Percentiles rank a stretch among this genome's conserved stretches.
These are phyloP conservation scores for Acromyrmex charruanus DNA, from an alignment of 1,140 invertebrate genomes.

Conservation along the genomic window DNA sequence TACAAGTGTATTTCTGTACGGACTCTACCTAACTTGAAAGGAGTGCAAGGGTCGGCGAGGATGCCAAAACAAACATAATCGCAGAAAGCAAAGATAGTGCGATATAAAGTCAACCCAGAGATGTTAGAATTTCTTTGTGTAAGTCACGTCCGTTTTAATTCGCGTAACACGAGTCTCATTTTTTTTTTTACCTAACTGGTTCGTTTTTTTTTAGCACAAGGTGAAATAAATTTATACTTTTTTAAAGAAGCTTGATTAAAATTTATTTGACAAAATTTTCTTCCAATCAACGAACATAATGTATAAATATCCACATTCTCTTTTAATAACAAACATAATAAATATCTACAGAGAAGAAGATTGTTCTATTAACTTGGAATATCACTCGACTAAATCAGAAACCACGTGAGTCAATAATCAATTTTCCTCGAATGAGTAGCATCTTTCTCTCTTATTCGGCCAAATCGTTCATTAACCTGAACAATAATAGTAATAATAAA, in stretches of 20 bases:
- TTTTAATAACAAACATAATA: background rate
- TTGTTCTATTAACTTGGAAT: background rate
- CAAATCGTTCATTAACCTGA: background rate
- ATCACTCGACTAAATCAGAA: background rate
- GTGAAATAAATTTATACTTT: background rate
- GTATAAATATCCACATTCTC: background rate
- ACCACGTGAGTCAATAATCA: background rate
- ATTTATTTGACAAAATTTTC: background rate
- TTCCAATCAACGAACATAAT: background rate
- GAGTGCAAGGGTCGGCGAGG: slow-evolving; percentile 30
- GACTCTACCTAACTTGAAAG: slow-evolving; percentile 48
- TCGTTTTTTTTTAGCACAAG: slow-evolving; percentile 9
- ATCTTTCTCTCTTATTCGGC: background rate
- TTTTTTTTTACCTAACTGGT: background rate
- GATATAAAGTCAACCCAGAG: background rate
- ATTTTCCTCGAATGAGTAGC: background rate
- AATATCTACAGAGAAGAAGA: background rate
- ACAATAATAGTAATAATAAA: background rate
- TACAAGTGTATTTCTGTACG: slow-evolving; percentile 54
- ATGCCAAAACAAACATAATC: slow-evolving; percentile 34
- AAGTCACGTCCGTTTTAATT: background rate
- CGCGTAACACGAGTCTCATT: background rate
- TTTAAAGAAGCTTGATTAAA: background rate
- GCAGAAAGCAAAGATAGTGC: background rate
- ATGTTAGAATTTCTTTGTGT: slow-evolving; percentile 16